These are phyloP conservation scores for Rhineura floridana DNA, from an alignment of 2,113 vertebrate genomes.

Conservation along the genomic window DNA sequence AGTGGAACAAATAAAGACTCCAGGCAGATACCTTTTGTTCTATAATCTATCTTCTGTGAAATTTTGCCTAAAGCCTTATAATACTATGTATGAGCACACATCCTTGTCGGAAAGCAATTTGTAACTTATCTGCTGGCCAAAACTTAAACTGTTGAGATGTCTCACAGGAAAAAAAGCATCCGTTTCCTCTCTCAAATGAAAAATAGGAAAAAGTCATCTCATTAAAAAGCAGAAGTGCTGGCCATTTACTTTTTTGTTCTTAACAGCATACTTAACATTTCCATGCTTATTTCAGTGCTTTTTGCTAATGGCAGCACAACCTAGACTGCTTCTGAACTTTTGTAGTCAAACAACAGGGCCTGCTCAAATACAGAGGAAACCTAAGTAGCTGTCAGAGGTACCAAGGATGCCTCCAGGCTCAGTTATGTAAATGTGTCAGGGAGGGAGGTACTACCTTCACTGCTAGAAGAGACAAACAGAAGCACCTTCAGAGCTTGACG, in stretches of 20 bases:
- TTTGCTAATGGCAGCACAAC: slow-evolving; percentile 42
- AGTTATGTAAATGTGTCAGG: background rate
- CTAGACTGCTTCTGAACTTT: slow-evolving; percentile 34
- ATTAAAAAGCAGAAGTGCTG: slow-evolving; percentile 19
- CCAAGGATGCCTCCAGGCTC: background rate
- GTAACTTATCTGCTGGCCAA: background rate
- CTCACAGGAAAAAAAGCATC: background rate
- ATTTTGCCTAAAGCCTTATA: too few species aligned
- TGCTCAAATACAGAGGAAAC: background rate
- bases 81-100: too few species aligned
- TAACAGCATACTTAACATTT: slow-evolving; percentile 43
- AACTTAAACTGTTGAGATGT: background rate
- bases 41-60: too few species aligned
- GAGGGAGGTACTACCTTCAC: background rate
- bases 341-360: slow-evolving; percentile 15
- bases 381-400: background rate
- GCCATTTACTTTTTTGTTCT: slow-evolving; percentile 33
- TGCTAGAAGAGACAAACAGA: background rate
- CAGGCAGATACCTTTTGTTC: too few species aligned
- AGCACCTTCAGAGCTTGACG: too few species aligned
- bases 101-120: background rate
- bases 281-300: slow-evolving; percentile 50
- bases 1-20: too few species aligned
- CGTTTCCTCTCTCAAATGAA: slow-evolving; percentile 21
- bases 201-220: slow-evolving; percentile 44